phyloP scores from a whole-genome alignment of 2,113 vertebrate species.

The Clarias macrocephalus region DNA sequence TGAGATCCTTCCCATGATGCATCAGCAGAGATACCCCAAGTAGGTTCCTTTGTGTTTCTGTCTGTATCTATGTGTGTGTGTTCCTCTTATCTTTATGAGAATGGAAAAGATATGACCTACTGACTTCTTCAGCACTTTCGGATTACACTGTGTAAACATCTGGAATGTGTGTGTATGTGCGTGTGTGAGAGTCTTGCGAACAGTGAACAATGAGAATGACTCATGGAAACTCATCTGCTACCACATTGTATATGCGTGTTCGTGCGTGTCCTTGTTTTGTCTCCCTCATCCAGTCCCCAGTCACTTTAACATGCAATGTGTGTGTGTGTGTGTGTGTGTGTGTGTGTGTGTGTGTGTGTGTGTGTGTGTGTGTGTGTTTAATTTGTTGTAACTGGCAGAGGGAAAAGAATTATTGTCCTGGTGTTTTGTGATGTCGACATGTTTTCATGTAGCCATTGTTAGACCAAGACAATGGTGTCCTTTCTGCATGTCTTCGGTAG shows the following conservation, averaged over 20 bases:
- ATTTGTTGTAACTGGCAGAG: neutral
- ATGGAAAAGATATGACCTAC: conserved; percentile 56
- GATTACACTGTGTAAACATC: neutral
- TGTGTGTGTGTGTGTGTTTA: neutral
- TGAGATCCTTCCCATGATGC: conserved; percentile 88
- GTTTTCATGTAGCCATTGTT: no score
- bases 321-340: neutral
- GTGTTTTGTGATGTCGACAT: no score
- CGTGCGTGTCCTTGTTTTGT: conserved; percentile 33
- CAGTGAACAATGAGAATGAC: conserved; percentile 19
- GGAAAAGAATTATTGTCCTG: no score
- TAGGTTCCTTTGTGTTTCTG: conserved; percentile 64
- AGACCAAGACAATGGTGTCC: no score
- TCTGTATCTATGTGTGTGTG: conserved; percentile 32
- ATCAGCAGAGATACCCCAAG: conserved; percentile 88
- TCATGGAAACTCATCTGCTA: conserved; percentile 14
- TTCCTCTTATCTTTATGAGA: conserved; percentile 49
- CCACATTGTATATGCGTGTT: conserved; percentile 32
- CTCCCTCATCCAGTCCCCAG: conserved; percentile 98
- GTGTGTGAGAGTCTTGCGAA: conserved; percentile 8
- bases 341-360: neutral
- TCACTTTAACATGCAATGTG: conserved; percentile 29
- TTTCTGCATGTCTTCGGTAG: no score
- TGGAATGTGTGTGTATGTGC: neutral
- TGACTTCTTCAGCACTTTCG: conserved; percentile 38